Conservation (phyloP, 2,113 vertebrate genomes). For the Ceyx cyanopectus region DNA sequence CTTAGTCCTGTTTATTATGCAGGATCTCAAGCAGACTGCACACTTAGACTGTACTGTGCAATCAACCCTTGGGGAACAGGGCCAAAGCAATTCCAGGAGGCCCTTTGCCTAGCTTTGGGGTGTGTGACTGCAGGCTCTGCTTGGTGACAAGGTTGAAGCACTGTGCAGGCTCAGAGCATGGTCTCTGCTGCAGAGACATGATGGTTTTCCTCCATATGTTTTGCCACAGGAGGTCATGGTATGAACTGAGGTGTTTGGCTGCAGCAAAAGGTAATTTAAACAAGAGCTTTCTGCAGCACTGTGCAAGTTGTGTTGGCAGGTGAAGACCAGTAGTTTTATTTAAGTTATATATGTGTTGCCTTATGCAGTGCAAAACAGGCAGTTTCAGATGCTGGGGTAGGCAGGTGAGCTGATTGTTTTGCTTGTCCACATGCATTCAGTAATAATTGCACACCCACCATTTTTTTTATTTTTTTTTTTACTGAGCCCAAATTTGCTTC, state of each 20-base stretch:
- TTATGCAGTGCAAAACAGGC: neutral
- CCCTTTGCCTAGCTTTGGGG: neutral
- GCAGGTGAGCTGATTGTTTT: neutral
- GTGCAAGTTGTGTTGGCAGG: neutral
- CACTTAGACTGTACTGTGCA: neutral
- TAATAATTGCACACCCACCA: neutral
- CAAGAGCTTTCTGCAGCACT: neutral
- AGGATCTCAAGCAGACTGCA: neutral
- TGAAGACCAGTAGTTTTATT: neutral
- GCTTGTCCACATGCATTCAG: neutral
- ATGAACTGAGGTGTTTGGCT: neutral
- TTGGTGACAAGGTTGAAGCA: neutral
- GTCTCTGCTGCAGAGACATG: neutral
- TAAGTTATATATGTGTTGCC: neutral
- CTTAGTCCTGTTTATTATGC: neutral
- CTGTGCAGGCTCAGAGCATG: neutral
- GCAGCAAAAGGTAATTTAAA: neutral
- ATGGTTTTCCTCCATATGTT: neutral
- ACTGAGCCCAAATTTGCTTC: neutral
- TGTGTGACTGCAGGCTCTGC: neutral
- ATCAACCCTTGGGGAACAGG: neutral
- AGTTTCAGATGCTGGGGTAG: neutral
- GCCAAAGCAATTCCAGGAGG: neutral
- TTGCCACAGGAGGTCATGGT: neutral
- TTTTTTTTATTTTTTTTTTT: neutral